These are phyloP conservation scores for Salarias fasciatus DNA, from an alignment of 2,797 vertebrate species.

Conservation along the genomic window DNA sequence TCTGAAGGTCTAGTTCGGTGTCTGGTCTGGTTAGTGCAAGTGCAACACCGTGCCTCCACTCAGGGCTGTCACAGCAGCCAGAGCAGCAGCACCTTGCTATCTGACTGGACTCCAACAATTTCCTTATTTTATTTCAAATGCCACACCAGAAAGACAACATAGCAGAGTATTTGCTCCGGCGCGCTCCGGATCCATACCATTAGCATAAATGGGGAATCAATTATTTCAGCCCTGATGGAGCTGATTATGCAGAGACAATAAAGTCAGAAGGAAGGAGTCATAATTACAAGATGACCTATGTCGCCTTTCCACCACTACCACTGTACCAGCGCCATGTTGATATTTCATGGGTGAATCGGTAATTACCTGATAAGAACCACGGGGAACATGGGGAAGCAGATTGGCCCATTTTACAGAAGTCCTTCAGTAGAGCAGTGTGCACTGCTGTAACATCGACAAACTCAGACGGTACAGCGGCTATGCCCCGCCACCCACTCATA, in stretches of 20 bases:
- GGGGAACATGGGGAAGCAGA: constrained; percentile 25
- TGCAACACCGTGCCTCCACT: constrained; percentile 46
- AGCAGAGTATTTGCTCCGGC: constrained; percentile 74
- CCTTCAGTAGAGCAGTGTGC: constrained; percentile 12
- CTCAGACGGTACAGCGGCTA: constrained; percentile 1
- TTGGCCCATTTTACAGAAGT: constrained; percentile 24
- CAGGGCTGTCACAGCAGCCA: constrained; percentile 40
- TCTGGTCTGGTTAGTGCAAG: constrained; percentile 69
- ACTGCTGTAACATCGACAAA: constrained; percentile 19
- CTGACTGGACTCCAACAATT: constrained; percentile 66
- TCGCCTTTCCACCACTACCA: constrained; percentile 53
- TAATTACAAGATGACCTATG: constrained; percentile 78
- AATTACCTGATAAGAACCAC: constrained; percentile 64
- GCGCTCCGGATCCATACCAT: constrained; percentile 75
- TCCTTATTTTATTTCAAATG: constrained; percentile 77
- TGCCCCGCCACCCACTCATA: constrained; percentile 4
- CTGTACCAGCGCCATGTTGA: constrained; percentile 54
- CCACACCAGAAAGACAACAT: constrained; percentile 76
- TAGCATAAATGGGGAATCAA: constrained; percentile 81
- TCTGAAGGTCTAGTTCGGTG: constrained; percentile 71
- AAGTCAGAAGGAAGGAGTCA: constrained; percentile 68
- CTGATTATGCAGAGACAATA: constrained; percentile 79
- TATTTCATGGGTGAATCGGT: constrained; percentile 68
- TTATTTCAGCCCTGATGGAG: constrained; percentile 75
- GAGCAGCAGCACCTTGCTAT: constrained; percentile 58